Evolutionary conservation across 92 coral and sea anemone genomes (phyloP).

Genomic region (Actinernus sp.): DNA sequence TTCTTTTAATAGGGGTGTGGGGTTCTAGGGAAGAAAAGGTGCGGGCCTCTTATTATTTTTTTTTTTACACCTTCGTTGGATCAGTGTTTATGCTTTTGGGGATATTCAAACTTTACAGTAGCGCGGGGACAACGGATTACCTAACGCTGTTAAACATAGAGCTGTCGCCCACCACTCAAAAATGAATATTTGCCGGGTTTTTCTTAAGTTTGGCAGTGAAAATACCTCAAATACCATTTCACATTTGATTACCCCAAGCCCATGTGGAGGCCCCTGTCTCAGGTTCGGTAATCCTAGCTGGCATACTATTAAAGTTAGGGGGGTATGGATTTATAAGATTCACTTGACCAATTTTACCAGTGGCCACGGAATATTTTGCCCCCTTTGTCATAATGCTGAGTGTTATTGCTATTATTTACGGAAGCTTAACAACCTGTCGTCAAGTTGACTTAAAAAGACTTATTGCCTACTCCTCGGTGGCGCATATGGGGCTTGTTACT

Average conservation of each 20-base stretch:
- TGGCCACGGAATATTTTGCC: constrained; percentile 81
- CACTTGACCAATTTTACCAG: constrained; percentile 83
- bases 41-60: constrained; percentile 91
- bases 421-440: constrained; percentile 81
- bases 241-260: constrained; percentile 86
- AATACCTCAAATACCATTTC: constrained; percentile 78
- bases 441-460: constrained; percentile 82
- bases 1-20: constrained; percentile 81
- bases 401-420: constrained; percentile 77
- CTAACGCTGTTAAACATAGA: constrained; percentile 64
- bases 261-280: constrained; percentile 90
- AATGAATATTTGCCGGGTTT: constrained; percentile 76
- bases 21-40: constrained; percentile 91
- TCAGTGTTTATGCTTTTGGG: constrained; percentile 87
- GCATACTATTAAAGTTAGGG: constrained; percentile 84
- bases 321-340: constrained; percentile 86
- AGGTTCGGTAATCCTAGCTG: constrained; percentile 86
- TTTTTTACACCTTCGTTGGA: constrained; percentile 85
- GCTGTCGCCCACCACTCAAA: constrained; percentile 67
- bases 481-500: constrained; percentile 89
- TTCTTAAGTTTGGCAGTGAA: constrained; percentile 88
- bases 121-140: constrained; percentile 80
- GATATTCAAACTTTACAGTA: constrained; percentile 72
- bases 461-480: constrained; percentile 89
- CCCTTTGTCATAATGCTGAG: constrained; percentile 70